Percentiles rank a stretch among this genome's conserved stretches.
phyloP scores from a whole-genome alignment of 1,140 invertebrate genomes.

The Brachionus koreanus region DNA sequence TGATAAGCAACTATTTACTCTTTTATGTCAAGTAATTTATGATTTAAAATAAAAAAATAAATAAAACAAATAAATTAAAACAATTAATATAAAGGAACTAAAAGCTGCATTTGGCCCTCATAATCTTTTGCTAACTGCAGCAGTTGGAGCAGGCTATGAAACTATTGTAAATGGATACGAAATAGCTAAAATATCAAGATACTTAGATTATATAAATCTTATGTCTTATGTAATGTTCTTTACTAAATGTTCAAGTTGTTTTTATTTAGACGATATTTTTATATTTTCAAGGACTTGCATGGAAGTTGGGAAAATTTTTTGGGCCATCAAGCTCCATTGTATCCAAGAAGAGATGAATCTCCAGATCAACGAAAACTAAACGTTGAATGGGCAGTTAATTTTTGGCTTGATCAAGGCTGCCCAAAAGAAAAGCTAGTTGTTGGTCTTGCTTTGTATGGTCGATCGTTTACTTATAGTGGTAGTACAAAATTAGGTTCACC shows the following conservation, averaged over 20 bases:
- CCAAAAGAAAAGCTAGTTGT: constrained; percentile 74
- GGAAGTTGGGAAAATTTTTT: constrained; percentile 34
- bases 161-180: constrained; percentile 65
- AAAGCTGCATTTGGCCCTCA: constrained; percentile 46
- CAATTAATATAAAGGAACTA: constrained; percentile 30
- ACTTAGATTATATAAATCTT: constrained; percentile 90
- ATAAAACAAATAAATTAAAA: not conserved
- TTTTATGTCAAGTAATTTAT: constrained; percentile 53
- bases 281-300: constrained; percentile 25
- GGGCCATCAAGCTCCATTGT: constrained; percentile 35
- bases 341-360: constrained; percentile 30
- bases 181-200: constrained; percentile 66
- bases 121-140: constrained; percentile 47
- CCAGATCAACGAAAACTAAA: not conserved
- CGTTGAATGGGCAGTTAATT: constrained; percentile 51
- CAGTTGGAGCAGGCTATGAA: constrained; percentile 47
- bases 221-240: constrained; percentile 71
- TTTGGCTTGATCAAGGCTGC: constrained; percentile 73
- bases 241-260: not conserved
- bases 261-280: not conserved
- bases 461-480: constrained; percentile 71
- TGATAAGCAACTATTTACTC: constrained; percentile 65
- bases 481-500: constrained; percentile 75
- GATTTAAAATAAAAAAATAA: not conserved
- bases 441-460: constrained; percentile 82